phyloP scores from a whole-genome alignment of 2,113 vertebrate species.

The Callopanchax toddi region DNA sequence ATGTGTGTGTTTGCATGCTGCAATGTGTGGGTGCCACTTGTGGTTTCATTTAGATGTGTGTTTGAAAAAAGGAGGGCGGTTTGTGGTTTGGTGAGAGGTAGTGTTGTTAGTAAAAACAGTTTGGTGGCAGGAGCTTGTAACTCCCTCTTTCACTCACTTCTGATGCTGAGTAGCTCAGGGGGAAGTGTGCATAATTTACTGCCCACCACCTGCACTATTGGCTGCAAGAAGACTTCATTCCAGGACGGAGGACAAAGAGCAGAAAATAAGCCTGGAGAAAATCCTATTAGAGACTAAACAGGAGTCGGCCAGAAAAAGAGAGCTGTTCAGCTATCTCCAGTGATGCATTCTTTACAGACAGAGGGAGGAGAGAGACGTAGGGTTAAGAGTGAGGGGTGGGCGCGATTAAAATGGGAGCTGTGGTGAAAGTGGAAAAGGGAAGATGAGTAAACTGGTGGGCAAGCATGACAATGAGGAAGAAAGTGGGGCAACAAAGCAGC shows the following conservation, averaged over 20 bases:
- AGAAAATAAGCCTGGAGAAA: slow-evolving; percentile 62
- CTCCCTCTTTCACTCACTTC: slow-evolving; percentile 27
- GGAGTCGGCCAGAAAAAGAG: slow-evolving; percentile 49
- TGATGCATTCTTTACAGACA: slow-evolving; percentile 34
- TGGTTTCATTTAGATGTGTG: slow-evolving; percentile 13
- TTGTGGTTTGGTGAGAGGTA: slow-evolving; percentile 19
- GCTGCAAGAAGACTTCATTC: slow-evolving; percentile 63
- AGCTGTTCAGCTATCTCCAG: slow-evolving; percentile 36
- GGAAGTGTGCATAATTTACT: slow-evolving; percentile 72
- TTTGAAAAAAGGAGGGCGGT: slow-evolving; percentile 8
- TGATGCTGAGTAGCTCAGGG: slow-evolving; percentile 55
- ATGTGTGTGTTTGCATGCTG: slow-evolving; percentile 12
- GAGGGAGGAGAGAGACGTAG: slow-evolving; percentile 15
- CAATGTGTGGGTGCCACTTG: slow-evolving; percentile 10
- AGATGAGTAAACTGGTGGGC: slow-evolving; percentile 36
- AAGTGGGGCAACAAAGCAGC: slow-evolving; percentile 13
- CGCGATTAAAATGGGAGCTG: slow-evolving; percentile 18
- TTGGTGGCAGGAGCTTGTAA: slow-evolving; percentile 10
- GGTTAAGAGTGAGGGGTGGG: slow-evolving; percentile 2
- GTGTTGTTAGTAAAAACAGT: slow-evolving; percentile 15
- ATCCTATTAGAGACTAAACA: slow-evolving; percentile 71
- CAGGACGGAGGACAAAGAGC: slow-evolving; percentile 60
- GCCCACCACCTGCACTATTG: slow-evolving; percentile 69
- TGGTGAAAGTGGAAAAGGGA: slow-evolving; percentile 20
- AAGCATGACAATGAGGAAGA: slow-evolving; percentile 25